Conservation (phyloP, 1,140 invertebrate genomes). For the Trissolcus basalis region DNA sequence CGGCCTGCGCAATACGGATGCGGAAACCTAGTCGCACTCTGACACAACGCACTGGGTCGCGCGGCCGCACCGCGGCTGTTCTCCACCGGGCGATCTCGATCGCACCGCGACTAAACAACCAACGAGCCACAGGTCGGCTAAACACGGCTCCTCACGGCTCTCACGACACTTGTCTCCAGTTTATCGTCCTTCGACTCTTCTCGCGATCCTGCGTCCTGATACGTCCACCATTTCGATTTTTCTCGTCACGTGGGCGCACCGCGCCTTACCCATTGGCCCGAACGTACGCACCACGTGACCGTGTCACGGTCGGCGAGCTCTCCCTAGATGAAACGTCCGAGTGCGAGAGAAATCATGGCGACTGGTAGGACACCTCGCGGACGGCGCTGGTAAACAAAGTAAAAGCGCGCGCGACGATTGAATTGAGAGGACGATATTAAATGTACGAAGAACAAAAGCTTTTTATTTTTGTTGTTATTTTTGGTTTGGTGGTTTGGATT, state of each 20-base stretch:
- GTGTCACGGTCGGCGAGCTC: too few relatives aligned
- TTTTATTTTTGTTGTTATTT: too few relatives aligned
- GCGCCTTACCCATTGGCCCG: constrained; percentile 27
- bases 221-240: constrained; percentile 74
- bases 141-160: constrained; percentile 39
- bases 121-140: not conserved
- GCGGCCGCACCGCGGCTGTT: not conserved
- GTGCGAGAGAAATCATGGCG: too few relatives aligned
- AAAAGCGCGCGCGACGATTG: too few relatives aligned
- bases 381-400: too few relatives aligned
- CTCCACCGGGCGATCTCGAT: constrained; percentile 1
- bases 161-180: constrained; percentile 61
- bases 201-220: constrained; percentile 72
- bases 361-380: too few relatives aligned
- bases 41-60: constrained; percentile 59
- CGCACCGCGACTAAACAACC: not conserved
- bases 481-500: too few relatives aligned
- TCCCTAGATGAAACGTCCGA: too few relatives aligned
- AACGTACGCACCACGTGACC: constrained; percentile 48
- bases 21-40: constrained; percentile 50
- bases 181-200: constrained; percentile 71
- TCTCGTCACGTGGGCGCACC: constrained; percentile 64
- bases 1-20: constrained; percentile 58
- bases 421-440: too few relatives aligned
- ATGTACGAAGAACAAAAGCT: too few relatives aligned